phyloP scores from a whole-genome alignment of 2,888 invertebrate species.

The Napeogenes inachia region DNA sequence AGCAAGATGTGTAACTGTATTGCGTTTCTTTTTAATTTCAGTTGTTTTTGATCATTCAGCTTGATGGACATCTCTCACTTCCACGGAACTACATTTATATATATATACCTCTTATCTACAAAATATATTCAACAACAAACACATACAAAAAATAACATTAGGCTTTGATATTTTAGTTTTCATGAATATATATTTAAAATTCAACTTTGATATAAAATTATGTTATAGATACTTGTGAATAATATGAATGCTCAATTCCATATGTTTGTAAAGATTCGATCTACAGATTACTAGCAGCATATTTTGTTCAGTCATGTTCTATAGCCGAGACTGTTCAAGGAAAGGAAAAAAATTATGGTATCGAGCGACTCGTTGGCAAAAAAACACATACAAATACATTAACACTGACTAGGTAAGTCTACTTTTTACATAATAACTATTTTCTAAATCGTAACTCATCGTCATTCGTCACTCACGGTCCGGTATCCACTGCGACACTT shows the following conservation, averaged over 20 bases:
- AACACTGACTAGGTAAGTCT: constrained; percentile 46
- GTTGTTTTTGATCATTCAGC: neutral
- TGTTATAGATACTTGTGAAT: neutral
- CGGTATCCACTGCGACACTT: constrained; percentile 28
- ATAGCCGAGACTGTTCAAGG: constrained; percentile 13
- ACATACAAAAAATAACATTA: neutral
- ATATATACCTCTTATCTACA: constrained; percentile 3
- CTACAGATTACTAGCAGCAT: constrained; percentile 6
- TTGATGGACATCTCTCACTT: neutral
- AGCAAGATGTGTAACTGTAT: no score
- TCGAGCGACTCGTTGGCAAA: constrained; percentile 44
- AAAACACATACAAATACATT: constrained; percentile 41
- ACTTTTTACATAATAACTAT: constrained; percentile 47
- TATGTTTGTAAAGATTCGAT: neutral
- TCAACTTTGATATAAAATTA: constrained; percentile 1
- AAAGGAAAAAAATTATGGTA: constrained; percentile 18
- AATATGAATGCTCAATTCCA: neutral
- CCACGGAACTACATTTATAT: neutral
- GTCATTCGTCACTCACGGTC: constrained; percentile 43
- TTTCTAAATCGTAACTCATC: constrained; percentile 32
- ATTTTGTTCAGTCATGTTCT: constrained; percentile 18
- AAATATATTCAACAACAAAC: constrained; percentile 1
- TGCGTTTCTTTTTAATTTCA: neutral
- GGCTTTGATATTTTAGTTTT: neutral
- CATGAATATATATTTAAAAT: neutral